Conservation (phyloP, 2,797 vertebrate species). For the Pangasius macronema region DNA sequence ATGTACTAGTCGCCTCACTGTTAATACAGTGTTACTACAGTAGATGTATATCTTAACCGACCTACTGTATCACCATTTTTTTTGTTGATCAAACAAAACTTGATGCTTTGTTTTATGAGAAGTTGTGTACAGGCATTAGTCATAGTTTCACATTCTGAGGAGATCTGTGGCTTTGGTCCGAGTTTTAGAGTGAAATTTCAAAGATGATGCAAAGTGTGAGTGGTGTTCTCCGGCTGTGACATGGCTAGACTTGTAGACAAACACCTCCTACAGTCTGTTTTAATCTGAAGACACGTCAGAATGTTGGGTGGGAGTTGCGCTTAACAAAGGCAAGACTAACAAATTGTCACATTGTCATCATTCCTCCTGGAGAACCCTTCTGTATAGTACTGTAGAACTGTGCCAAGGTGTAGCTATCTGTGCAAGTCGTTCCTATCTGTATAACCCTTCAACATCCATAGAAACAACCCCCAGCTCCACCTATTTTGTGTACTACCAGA, state of each 20-base stretch:
- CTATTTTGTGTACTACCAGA: background rate
- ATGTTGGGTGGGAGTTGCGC: conserved; percentile 25
- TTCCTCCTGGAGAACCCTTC: background rate
- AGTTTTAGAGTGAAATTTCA: conserved; percentile 66
- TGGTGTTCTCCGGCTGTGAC: conserved; percentile 57
- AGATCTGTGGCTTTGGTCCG: conserved; percentile 73
- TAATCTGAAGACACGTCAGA: conserved; percentile 35
- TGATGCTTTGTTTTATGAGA: conserved; percentile 64
- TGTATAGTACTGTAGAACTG: background rate
- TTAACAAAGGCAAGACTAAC: conserved; percentile 19
- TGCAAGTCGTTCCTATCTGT: background rate
- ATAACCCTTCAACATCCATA: background rate
- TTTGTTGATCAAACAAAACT: conserved; percentile 66
- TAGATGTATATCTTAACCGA: conserved; percentile 54
- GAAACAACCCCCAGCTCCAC: background rate
- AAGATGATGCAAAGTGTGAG: conserved; percentile 64
- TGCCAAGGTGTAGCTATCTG: background rate
- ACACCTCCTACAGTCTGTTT: conserved; percentile 42
- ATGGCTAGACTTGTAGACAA: conserved; percentile 49
- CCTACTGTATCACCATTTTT: conserved; percentile 57
- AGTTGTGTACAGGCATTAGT: conserved; percentile 75
- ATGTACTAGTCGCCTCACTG: conserved; percentile 39
- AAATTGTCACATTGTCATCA: background rate
- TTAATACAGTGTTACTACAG: conserved; percentile 48
- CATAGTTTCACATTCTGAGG: conserved; percentile 75